A percentile compares a stretch with the other conserved stretches of the same genome.
Conservation (phyloP, 2,797 vertebrate genomes). For the Sciaenops ocellatus region DNA sequence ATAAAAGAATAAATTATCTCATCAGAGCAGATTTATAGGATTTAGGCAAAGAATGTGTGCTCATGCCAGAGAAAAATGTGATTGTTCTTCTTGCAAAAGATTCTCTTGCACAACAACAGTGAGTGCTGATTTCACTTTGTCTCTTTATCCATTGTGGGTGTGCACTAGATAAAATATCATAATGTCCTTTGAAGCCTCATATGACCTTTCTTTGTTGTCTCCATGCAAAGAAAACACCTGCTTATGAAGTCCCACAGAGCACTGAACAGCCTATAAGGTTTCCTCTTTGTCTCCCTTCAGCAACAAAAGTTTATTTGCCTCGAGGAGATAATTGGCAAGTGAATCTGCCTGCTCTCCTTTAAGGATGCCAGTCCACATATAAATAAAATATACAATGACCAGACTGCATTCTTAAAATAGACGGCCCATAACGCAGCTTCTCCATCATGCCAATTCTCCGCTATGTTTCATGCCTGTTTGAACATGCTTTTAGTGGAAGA, state of each 20-base stretch:
- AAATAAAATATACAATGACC: constrained; percentile 78
- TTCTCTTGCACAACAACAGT: constrained; percentile 25
- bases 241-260: constrained; percentile 38
- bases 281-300: constrained; percentile 36
- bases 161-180: constrained; percentile 60
- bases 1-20: constrained; percentile 19
- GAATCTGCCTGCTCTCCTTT: constrained; percentile 42
- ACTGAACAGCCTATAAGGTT: constrained; percentile 23
- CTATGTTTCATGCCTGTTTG: constrained; percentile 49
- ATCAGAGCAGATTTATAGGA: constrained; percentile 18
- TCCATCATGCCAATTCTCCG: constrained; percentile 30
- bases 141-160: constrained; percentile 28
- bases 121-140: constrained; percentile 17
- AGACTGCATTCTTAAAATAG: constrained; percentile 68
- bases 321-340: constrained; percentile 28
- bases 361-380: constrained; percentile 53
- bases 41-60: constrained; percentile 5
- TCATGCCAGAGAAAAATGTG: not conserved
- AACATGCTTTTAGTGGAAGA: constrained; percentile 46
- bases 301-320: constrained; percentile 57
- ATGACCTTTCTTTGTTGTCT: constrained; percentile 74
- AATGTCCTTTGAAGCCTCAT: constrained; percentile 59
- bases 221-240: constrained; percentile 54
- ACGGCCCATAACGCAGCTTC: constrained; percentile 32
- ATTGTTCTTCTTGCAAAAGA: constrained; percentile 9